Evolutionary conservation across 2,113 vertebrate species (phyloP).

Genomic region (Urocynchramus pylzowi): DNA sequence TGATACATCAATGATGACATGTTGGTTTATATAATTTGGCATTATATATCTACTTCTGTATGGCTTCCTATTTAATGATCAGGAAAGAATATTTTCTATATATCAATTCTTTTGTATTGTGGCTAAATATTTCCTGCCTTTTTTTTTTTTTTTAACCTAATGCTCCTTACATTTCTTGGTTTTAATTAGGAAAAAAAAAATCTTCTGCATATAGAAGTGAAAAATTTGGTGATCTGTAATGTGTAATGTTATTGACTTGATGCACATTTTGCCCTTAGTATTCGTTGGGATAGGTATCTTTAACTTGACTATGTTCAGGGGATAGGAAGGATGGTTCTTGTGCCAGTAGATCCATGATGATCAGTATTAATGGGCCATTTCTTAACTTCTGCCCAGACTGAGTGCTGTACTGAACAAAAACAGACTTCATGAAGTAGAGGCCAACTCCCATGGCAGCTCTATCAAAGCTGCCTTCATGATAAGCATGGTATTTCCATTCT

Average conservation of each 20-base stretch:
- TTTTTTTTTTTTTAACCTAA: background rate
- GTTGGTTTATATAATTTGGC: background rate
- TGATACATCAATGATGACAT: background rate
- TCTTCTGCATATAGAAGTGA: background rate
- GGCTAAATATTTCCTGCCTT: background rate
- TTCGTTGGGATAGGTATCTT: background rate
- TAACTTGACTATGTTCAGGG: background rate
- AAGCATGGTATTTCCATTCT: background rate
- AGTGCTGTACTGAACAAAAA: rapidly evolving
- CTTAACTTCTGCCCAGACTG: background rate
- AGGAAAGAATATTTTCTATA: background rate
- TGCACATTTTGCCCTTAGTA: background rate
- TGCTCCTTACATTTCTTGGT: background rate
- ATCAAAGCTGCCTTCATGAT: background rate
- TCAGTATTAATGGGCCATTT: background rate
- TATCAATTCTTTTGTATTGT: background rate
- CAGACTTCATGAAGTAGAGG: background rate
- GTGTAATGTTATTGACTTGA: background rate
- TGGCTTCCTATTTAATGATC: background rate
- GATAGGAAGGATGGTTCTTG: background rate
- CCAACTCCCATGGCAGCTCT: background rate
- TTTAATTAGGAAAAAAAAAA: background rate
- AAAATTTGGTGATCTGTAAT: background rate
- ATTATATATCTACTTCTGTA: background rate
- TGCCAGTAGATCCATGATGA: background rate